Evolutionary conservation across 2,113 vertebrate species (phyloP), one percentile per base, ranked within the genome.

Genomic region (Zootoca vivipara): DNA sequence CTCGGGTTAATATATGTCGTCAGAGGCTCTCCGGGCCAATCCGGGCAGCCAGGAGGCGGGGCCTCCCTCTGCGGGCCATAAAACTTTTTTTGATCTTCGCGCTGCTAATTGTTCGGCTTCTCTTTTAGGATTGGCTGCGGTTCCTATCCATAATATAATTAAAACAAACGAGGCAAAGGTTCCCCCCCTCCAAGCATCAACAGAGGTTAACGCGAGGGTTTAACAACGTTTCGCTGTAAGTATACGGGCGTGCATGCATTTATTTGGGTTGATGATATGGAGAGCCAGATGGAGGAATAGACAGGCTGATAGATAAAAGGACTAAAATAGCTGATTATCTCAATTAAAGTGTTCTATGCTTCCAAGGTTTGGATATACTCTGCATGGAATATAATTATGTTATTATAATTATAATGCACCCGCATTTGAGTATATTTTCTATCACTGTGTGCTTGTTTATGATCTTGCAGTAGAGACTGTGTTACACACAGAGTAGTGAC

Each of bases 1-100:
- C 97, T 95, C 95, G 97, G 97, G 96, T 98, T 98, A 97, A 98
- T 98, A 98, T 98, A 98, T 98, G 97, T 96, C 97, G 97, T 98
- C 97, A 97, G 96, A 97, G 95, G 91, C 85, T n/a, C 87, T 90
- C 85, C 87, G 85, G 93, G 94, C 98, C 97, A 98, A 98, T 98
- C 94, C 69, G 82, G 82, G 78, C 70, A 58, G 46, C 89, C 87
- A 70, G 94, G 94, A 42, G 97, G 98, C 95, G 97, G 96, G 86
- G 95, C 91, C 93, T 93, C 28, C 77, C 85, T 85, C 91, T 42
- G 93, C 91, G 92, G 52, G 93, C 95, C 96, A 96, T 97, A 96
- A 97, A 96, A 97, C 95, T 96, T 97, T 96, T 96, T 79, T 56
- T 89, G 95, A 97, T 97, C 97, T 98, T 96, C 94, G 64, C 89